These are phyloP conservation scores for Cinclus mexicanus DNA, from an alignment of 2,113 vertebrate species.

Conservation along the genomic window DNA sequence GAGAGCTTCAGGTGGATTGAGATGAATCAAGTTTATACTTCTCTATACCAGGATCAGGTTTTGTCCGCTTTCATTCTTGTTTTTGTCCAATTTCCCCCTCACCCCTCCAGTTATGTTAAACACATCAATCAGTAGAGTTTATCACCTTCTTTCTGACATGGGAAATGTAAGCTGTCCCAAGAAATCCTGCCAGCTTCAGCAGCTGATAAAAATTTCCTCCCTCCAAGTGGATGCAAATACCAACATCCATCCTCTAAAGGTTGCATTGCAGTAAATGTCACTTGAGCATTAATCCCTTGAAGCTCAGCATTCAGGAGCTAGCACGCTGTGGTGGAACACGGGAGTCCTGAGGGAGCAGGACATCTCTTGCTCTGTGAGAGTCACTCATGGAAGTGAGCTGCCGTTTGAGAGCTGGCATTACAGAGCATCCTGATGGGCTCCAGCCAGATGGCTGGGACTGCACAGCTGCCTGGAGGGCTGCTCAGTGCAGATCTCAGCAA, in stretches of 20 bases:
- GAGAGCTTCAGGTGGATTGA: not conserved
- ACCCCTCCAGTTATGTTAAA: not conserved
- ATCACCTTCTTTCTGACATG: not conserved
- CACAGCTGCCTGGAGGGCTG: not conserved
- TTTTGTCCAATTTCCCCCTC: not conserved
- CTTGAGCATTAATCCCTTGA: not conserved
- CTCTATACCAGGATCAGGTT: not conserved
- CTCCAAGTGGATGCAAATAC: not conserved
- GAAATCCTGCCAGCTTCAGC: not conserved
- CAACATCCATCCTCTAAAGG: not conserved
- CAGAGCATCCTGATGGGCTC: not conserved
- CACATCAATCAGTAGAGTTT: not conserved
- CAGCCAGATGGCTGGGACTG: not conserved
- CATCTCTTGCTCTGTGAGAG: not conserved
- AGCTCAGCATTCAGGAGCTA: not conserved
- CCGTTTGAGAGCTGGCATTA: not conserved
- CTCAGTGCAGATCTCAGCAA: fast-evolving
- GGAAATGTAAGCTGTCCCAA: not conserved
- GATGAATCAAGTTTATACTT: not conserved
- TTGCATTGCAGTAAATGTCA: not conserved
- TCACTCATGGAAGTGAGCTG: fast-evolving
- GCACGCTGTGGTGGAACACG: not conserved
- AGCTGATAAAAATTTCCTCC: not conserved
- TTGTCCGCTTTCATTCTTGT: not conserved
- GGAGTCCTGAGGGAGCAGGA: not conserved